Conservation (phyloP, 1,140 invertebrate genomes). For the Harlomillsia oculata region DNA sequence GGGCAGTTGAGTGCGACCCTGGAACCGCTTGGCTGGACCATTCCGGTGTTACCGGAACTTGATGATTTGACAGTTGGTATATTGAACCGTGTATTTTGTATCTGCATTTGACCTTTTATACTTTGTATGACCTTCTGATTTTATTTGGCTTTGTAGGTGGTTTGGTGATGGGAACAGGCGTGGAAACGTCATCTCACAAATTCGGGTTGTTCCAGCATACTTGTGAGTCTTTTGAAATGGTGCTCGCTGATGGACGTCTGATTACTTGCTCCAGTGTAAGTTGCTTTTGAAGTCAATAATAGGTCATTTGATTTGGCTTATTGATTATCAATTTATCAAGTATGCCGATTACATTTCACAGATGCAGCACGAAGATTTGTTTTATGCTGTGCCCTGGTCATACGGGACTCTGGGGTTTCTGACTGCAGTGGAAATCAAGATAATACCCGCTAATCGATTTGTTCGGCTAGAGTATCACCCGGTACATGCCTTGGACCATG, state of each 20-base stretch:
- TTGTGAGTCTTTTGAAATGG: slow-evolving; percentile 62
- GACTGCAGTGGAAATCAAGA: slow-evolving; percentile 62
- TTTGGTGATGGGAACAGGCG: slow-evolving; percentile 72
- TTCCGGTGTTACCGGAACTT: slow-evolving; percentile 68
- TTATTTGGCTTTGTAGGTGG: slow-evolving; percentile 56
- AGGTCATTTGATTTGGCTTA: too few relatives aligned
- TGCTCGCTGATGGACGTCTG: slow-evolving; percentile 61
- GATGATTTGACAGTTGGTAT: slow-evolving; percentile 49
- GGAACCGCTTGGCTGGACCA: slow-evolving; percentile 58
- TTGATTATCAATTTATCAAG: too few relatives aligned
- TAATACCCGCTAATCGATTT: slow-evolving; percentile 61
- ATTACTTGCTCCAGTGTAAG: slow-evolving; percentile 58
- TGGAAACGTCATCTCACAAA: slow-evolving; percentile 67
- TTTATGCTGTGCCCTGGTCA: slow-evolving; percentile 70
- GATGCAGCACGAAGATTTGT: slow-evolving; percentile 61
- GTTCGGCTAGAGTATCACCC: slow-evolving; percentile 60
- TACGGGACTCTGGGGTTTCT: slow-evolving; percentile 78
- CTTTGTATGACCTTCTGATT: too few relatives aligned
- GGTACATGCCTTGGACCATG: slow-evolving; percentile 46
- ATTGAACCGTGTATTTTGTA: too few relatives aligned
- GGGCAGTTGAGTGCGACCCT: slow-evolving; percentile 64
- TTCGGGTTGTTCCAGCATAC: slow-evolving; percentile 72
- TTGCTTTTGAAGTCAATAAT: neutral
- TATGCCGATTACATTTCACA: too few relatives aligned
- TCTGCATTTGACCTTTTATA: too few relatives aligned